These are phyloP conservation scores for Hylaea fasciaria DNA, from an alignment of 2,888 invertebrate species.

Conservation along the genomic window DNA sequence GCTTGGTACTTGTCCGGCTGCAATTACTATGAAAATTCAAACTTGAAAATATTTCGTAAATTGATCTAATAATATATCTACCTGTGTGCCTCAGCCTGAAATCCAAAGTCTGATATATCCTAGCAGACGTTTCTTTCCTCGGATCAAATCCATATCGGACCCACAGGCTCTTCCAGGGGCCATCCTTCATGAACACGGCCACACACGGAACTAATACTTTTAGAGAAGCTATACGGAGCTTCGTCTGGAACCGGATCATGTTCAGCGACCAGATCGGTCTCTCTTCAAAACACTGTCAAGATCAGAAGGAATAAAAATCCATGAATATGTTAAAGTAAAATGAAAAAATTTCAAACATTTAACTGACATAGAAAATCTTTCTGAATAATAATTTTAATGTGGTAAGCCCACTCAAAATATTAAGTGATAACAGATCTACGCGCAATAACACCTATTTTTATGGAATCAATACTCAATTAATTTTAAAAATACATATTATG, in stretches of 20 bases:
- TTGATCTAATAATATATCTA: slow-evolving; percentile 53
- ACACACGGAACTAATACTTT: slow-evolving; percentile 92
- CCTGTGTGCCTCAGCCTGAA: slow-evolving; percentile 89
- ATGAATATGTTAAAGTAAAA: too few species aligned
- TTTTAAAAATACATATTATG: too few species aligned
- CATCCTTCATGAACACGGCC: slow-evolving; percentile 93
- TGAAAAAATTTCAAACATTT: too few species aligned
- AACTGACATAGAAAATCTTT: too few species aligned
- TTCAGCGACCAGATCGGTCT: slow-evolving; percentile 96
- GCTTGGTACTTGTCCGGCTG: too few species aligned
- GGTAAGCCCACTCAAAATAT: too few species aligned
- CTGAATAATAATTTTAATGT: too few species aligned
- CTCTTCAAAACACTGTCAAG: slow-evolving; percentile 89
- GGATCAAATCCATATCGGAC: slow-evolving; percentile 97
- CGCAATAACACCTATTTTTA: too few species aligned
- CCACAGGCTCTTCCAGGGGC: slow-evolving; percentile 98
- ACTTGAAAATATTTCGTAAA: too few species aligned
- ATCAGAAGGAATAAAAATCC: neutral
- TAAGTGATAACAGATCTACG: too few species aligned
- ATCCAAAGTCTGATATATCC: slow-evolving; percentile 95
- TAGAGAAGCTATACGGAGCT: slow-evolving; percentile 85
- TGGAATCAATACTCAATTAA: too few species aligned
- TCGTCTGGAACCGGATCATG: slow-evolving; percentile 88
- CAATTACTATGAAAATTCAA: too few species aligned
- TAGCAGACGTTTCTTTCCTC: slow-evolving; percentile 89